Percentiles rank a stretch among this genome's conserved stretches.
Conservation (phyloP, 2,113 vertebrate genomes). For the Chunga burmeisteri region DNA sequence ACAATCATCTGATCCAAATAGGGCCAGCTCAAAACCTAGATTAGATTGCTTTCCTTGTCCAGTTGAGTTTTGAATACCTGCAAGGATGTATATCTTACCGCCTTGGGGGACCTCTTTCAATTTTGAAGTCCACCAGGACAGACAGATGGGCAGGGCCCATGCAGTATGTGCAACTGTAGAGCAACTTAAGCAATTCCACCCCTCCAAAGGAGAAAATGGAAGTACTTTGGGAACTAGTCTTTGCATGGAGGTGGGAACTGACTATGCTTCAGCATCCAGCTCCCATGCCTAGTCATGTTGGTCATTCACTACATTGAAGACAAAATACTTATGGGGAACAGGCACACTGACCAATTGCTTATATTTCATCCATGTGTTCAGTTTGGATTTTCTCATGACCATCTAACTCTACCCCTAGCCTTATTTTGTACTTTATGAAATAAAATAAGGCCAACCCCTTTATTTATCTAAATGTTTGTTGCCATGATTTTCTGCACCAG, state of each 20-base stretch:
- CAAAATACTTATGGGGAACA: not conserved
- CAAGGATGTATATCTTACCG: not conserved
- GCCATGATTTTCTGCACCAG: not conserved
- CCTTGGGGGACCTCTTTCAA: not conserved
- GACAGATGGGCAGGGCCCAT: not conserved
- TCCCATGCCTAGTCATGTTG: not conserved
- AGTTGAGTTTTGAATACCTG: not conserved
- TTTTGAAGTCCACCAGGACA: not conserved
- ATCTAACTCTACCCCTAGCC: not conserved
- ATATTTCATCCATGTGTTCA: not conserved
- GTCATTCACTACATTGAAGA: not conserved
- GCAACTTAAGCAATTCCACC: not conserved
- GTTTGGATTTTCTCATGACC: not conserved
- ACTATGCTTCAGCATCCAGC: not conserved
- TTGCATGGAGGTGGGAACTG: not conserved
- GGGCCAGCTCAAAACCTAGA: not conserved
- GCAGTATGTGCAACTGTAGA: not conserved
- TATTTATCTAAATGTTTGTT: not conserved
- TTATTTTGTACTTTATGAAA: not conserved
- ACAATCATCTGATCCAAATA: not conserved
- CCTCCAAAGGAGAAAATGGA: not conserved
- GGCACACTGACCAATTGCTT: not conserved
- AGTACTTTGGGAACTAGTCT: not conserved
- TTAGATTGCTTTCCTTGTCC: not conserved
- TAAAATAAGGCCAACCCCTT: not conserved